These are phyloP conservation scores for Dendrolimus pini DNA, from an alignment of 2,888 invertebrate genomes.

Conservation along the genomic window DNA sequence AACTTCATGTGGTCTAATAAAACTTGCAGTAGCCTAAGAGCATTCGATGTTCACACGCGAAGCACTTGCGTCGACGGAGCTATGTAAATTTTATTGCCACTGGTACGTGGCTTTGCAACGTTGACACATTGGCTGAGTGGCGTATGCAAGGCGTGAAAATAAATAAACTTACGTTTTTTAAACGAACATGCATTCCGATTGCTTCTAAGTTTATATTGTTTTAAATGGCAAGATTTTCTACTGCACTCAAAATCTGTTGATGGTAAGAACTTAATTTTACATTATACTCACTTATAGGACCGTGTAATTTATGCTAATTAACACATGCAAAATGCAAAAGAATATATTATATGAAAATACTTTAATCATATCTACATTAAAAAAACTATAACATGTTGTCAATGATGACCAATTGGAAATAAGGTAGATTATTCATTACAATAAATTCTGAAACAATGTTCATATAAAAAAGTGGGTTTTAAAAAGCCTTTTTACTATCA, in stretches of 20 bases:
- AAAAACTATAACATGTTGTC: too few species aligned
- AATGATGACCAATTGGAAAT: too few species aligned
- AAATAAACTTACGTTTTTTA: neutral
- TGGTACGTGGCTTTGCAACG: conserved; percentile 12
- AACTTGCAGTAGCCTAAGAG: conserved; percentile 23
- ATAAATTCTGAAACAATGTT: too few species aligned
- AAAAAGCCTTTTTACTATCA: too few species aligned
- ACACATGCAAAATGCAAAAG: too few species aligned
- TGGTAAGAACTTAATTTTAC: too few species aligned
- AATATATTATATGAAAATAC: too few species aligned
- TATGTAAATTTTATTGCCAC: conserved; percentile 28
- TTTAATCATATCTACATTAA: too few species aligned
- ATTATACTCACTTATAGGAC: too few species aligned
- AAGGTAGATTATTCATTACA: too few species aligned
- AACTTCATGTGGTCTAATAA: conserved; percentile 16
- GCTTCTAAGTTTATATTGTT: neutral
- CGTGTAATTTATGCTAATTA: too few species aligned
- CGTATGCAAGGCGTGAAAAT: conserved; percentile 1
- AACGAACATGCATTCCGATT: neutral
- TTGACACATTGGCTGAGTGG: conserved; percentile 13
- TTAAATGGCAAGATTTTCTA: neutral
- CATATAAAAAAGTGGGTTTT: too few species aligned
- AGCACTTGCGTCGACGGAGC: conserved; percentile 15
- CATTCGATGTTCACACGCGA: conserved; percentile 11
- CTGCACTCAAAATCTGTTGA: neutral